Conservation (phyloP, 2,113 vertebrate genomes). For the Mesembrinibis cayennensis region DNA sequence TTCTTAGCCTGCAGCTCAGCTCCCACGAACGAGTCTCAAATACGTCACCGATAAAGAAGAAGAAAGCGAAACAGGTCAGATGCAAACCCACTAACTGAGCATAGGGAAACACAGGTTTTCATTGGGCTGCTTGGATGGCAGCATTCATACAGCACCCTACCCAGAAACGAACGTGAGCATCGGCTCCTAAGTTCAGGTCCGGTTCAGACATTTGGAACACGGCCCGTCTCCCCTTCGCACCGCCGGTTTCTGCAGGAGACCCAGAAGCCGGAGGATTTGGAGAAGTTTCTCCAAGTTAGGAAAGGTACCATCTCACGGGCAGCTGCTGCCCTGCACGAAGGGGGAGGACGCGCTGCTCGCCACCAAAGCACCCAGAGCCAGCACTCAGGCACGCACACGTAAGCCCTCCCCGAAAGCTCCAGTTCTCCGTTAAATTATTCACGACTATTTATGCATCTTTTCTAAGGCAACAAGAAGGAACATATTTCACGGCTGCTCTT, state of each 20-base stretch:
- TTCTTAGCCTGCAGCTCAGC: neutral
- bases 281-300: neutral
- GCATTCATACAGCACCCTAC: neutral
- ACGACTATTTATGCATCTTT: neutral
- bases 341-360: neutral
- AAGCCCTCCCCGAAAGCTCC: neutral
- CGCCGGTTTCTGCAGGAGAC: neutral
- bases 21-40: neutral
- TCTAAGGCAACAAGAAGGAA: neutral
- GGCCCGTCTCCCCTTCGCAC: neutral
- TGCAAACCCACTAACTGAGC: neutral
- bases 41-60: neutral
- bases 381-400: neutral
- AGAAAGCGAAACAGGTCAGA: neutral
- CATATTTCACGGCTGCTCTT: no score
- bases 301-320: neutral
- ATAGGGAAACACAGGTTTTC: accelerated
- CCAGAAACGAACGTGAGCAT: accelerated
- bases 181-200: neutral
- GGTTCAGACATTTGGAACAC: neutral
- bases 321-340: neutral
- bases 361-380: neutral
- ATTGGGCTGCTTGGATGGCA: neutral
- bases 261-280: neutral
- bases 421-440: neutral